These are phyloP conservation scores for Aethes cnicana DNA, from an alignment of 2,888 invertebrate genomes.

Conservation along the genomic window DNA sequence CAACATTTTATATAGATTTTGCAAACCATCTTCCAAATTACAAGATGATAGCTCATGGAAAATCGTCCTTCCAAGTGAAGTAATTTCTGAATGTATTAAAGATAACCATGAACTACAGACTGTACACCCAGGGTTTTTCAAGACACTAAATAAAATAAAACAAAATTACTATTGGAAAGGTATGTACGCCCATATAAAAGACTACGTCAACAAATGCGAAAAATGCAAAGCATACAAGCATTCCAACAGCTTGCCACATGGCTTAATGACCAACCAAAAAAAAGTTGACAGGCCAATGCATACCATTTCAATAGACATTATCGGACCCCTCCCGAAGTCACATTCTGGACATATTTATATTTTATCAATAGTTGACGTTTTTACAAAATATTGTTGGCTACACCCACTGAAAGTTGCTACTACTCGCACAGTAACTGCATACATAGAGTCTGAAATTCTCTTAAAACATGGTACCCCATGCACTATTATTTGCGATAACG, in stretches of 20 bases:
- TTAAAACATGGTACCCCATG: background rate
- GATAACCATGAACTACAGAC: conserved; percentile 1
- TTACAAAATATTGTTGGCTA: conserved; percentile 5
- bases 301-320: background rate
- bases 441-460: background rate
- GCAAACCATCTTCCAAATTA: background rate
- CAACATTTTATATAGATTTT: background rate
- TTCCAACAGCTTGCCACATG: background rate
- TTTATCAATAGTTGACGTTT: conserved; percentile 3
- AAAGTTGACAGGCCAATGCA: background rate
- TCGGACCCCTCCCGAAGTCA: background rate
- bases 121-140: conserved; percentile 2
- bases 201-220: background rate
- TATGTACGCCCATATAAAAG: background rate
- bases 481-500: background rate
- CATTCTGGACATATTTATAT: conserved; percentile 8
- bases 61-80: background rate
- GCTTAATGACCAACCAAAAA: background rate
- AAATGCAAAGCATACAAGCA: conserved; percentile 7
- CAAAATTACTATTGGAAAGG: conserved; percentile 5
- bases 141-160: background rate
- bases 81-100: background rate
- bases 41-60: background rate
- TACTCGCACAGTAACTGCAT: background rate
- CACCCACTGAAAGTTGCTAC: conserved; percentile 1